A percentile compares a stretch with the other conserved stretches of the same genome.
Evolutionary conservation across 2,113 vertebrate genomes (phyloP).

Genomic region (Zosterops japonicus): DNA sequence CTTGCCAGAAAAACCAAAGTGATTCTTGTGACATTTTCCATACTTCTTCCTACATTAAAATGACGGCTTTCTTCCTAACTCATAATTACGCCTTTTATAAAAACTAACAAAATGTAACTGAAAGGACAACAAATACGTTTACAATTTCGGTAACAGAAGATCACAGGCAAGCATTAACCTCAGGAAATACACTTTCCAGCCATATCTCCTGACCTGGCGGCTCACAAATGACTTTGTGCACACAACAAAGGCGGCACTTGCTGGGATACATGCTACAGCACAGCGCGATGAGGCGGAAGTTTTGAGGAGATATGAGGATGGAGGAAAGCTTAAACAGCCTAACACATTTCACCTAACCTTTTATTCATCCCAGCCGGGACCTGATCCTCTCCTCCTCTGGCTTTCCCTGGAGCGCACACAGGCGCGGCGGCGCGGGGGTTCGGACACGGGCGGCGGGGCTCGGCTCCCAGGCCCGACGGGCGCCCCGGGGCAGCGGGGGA

Average conservation of each 20-base stretch:
- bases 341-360: background rate
- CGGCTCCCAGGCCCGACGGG: background rate
- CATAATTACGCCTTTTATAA: background rate
- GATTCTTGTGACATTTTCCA: background rate
- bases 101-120: background rate
- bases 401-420: background rate
- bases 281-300: too few relatives aligned
- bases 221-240: background rate
- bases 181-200: background rate
- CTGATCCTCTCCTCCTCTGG: background rate
- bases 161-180: background rate
- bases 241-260: too few relatives aligned
- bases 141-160: accelerated
- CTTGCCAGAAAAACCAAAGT: background rate
- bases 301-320: background rate
- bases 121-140: background rate
- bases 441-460: too few relatives aligned
- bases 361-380: background rate
- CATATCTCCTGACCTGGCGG: background rate
- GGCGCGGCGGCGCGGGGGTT: background rate
- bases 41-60: background rate
- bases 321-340: background rate
- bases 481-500: background rate
- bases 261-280: accelerated
- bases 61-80: background rate